These are phyloP conservation scores for Gibbula magus DNA, from an alignment of 2,888 invertebrate species.

Conservation along the genomic window DNA sequence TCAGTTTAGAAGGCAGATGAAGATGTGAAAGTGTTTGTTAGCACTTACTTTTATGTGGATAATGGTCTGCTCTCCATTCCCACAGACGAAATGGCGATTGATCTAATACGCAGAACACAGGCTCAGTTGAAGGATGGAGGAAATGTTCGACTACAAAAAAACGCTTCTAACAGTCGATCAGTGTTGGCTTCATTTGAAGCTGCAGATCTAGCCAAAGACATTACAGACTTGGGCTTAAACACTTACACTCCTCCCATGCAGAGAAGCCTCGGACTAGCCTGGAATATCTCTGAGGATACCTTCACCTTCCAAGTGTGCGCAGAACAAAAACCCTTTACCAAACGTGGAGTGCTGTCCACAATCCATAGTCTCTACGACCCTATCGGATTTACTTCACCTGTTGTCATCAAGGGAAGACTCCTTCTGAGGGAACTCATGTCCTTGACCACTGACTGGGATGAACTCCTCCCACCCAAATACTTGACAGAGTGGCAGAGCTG, in stretches of 20 bases:
- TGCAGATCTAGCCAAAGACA: constrained; percentile 24
- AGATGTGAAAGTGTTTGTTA: constrained; percentile 24
- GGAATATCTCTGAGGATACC: constrained; percentile 20
- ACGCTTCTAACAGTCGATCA: constrained; percentile 36
- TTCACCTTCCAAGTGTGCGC: too few relatives aligned
- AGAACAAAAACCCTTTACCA: background rate
- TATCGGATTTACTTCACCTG: constrained; percentile 22
- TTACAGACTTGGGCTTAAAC: constrained; percentile 8
- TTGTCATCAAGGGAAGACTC: constrained; percentile 1
- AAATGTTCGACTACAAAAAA: constrained; percentile 41
- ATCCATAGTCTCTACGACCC: constrained; percentile 25
- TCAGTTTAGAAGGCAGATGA: constrained; percentile 27
- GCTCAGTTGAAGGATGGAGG: constrained; percentile 28
- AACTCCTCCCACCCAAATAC: background rate
- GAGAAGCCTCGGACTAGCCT: constrained; percentile 22
- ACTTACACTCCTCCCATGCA: constrained; percentile 28
- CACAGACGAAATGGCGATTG: constrained; percentile 29
- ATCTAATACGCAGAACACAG: constrained; percentile 40
- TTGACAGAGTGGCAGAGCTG: too few relatives aligned
- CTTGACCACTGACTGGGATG: background rate
- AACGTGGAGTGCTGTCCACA: constrained; percentile 25
- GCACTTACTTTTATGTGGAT: constrained; percentile 45
- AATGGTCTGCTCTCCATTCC: constrained; percentile 38
- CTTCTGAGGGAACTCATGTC: background rate
- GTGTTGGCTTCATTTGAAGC: constrained; percentile 29